phyloP scores from a whole-genome alignment of 2,797 vertebrate species.

The Danio jaintianensis region DNA sequence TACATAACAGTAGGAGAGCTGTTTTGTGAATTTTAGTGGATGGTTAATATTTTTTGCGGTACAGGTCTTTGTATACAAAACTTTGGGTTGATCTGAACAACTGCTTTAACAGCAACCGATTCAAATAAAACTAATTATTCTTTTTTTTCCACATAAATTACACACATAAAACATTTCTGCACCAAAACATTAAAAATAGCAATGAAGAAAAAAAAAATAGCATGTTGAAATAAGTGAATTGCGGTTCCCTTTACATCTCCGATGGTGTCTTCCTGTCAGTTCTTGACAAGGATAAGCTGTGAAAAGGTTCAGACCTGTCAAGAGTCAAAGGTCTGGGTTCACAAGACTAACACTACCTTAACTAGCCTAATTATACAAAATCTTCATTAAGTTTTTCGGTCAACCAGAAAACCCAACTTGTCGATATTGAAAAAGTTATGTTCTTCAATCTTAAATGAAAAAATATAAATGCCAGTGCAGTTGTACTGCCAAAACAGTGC shows the following conservation, averaged over 20 bases:
- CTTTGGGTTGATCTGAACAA: no score
- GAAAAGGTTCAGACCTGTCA: neutral
- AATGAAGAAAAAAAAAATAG: no score
- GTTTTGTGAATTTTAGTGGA: no score
- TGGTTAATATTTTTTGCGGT: no score
- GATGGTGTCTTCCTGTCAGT: neutral
- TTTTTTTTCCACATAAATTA: no score
- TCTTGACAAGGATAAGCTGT: neutral
- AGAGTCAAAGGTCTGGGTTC: neutral
- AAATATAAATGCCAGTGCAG: neutral
- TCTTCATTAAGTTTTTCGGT: neutral
- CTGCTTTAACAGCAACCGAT: no score
- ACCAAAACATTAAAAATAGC: no score
- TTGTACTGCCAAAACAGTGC: neutral
- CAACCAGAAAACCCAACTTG: neutral
- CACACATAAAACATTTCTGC: no score
- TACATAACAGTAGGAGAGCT: no score
- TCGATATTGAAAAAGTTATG: neutral
- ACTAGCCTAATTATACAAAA: neutral
- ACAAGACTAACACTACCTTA: neutral
- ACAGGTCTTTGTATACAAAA: no score
- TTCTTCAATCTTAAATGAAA: neutral
- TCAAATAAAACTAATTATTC: no score
- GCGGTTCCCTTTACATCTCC: neutral
- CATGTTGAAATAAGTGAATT: neutral